A percentile compares a stretch with the other conserved stretches of the same genome.
phyloP scores from a whole-genome alignment of 2,888 invertebrate species.

The Nomada ruficornis region DNA sequence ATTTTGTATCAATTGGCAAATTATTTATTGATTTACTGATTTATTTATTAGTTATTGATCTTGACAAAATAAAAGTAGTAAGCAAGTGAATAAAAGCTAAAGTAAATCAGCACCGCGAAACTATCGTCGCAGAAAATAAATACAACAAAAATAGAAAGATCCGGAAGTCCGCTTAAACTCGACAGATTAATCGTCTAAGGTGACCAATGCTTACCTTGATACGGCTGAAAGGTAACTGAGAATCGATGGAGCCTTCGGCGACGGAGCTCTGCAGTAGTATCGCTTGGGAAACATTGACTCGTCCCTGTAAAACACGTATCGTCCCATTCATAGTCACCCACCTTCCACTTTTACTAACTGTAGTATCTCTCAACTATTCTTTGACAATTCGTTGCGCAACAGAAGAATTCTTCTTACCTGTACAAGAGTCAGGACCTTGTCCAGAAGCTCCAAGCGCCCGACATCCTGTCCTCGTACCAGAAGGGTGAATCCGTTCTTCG shows the following conservation, averaged over 20 bases:
- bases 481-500: slow-evolving; percentile 85
- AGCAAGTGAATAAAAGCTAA: no score
- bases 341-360: neutral
- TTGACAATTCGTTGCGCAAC: neutral
- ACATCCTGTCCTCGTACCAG: slow-evolving; percentile 84
- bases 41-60: no score
- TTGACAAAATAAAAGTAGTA: no score
- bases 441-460: slow-evolving; percentile 85
- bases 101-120: no score
- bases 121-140: no score
- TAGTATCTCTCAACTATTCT: neutral
- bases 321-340: neutral
- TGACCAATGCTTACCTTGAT: slow-evolving; percentile 76
- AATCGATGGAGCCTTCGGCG: slow-evolving; percentile 71
- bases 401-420: slow-evolving; percentile 75
- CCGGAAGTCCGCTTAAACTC: no score
- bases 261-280: slow-evolving; percentile 75
- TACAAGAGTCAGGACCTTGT: slow-evolving; percentile 85
- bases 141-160: no score
- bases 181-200: neutral
- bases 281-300: slow-evolving; percentile 76
- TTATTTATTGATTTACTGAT: neutral
- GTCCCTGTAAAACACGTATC: slow-evolving; percentile 71
- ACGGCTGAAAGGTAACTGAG: slow-evolving; percentile 78
- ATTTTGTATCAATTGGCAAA: neutral